These are phyloP conservation scores for Mallotus villosus DNA, from an alignment of 2,797 vertebrate species.

Conservation along the genomic window DNA sequence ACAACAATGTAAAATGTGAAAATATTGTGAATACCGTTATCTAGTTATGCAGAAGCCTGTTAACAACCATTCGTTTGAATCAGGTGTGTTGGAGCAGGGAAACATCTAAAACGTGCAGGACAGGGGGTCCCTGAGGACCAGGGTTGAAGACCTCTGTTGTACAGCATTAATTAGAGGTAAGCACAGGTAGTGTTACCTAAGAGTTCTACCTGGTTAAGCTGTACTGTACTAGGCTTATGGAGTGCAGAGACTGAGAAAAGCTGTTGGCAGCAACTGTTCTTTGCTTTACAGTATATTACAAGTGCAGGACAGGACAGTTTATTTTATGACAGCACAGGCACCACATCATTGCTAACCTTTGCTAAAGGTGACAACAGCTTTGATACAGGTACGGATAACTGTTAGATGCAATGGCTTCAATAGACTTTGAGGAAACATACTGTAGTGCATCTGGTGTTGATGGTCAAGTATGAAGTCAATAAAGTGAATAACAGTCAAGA, in stretches of 20 bases:
- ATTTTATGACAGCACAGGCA: neutral
- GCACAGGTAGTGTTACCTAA: constrained; percentile 3
- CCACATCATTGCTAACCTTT: neutral
- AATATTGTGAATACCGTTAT: too few species aligned
- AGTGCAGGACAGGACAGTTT: neutral
- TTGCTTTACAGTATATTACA: neutral
- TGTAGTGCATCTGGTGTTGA: neutral
- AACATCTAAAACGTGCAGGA: too few species aligned
- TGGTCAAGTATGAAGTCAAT: neutral
- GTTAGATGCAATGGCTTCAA: neutral
- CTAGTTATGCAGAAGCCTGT: too few species aligned
- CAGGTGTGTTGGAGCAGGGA: too few species aligned
- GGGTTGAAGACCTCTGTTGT: too few species aligned
- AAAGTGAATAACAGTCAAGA: too few species aligned
- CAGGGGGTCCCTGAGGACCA: too few species aligned
- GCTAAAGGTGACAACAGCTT: neutral
- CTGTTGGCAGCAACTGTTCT: neutral
- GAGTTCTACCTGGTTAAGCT: constrained; percentile 16
- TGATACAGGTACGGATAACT: neutral
- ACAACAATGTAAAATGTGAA: too few species aligned
- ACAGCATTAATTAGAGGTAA: neutral
- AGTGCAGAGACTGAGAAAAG: constrained; percentile 1
- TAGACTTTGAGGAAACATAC: neutral
- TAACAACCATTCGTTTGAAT: too few species aligned
- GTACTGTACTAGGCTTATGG: constrained; percentile 6